Conservation (phyloP, 2,113 vertebrate species). For the Brachyistius frenatus region DNA sequence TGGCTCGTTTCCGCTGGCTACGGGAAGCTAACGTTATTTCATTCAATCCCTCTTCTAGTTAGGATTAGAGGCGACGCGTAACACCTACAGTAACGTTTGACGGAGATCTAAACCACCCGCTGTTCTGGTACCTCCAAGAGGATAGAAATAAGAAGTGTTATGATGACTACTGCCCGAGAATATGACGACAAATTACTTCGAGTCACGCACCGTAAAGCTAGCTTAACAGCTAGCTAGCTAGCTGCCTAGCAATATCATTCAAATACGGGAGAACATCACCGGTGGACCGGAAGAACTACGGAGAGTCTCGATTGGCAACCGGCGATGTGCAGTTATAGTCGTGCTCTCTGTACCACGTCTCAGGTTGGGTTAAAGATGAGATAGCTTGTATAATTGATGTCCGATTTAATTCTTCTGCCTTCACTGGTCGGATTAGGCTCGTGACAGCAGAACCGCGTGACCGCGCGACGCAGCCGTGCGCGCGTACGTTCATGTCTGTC, state of each 20-base stretch:
- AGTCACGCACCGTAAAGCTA: constrained; percentile 79
- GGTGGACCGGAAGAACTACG: constrained; percentile 39
- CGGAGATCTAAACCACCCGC: not conserved
- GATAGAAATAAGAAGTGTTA: not conserved
- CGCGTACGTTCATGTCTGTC: constrained; percentile 61
- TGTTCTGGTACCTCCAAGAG: not conserved
- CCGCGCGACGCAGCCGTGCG: constrained; percentile 55
- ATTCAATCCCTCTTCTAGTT: constrained; percentile 77
- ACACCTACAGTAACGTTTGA: not conserved
- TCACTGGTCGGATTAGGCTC: constrained; percentile 75
- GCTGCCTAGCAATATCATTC: constrained; percentile 77
- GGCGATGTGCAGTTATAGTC: not conserved
- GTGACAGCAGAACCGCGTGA: constrained; percentile 82
- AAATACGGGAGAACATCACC: constrained; percentile 76
- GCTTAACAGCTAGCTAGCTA: constrained; percentile 81
- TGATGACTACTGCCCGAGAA: constrained; percentile 24
- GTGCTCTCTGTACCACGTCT: not conserved
- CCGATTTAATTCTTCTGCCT: constrained; percentile 64
- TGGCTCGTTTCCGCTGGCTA: constrained; percentile 75
- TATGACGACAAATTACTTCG: constrained; percentile 58
- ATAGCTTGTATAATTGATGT: constrained; percentile 48
- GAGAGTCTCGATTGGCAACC: constrained; percentile 8
- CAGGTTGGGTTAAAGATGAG: constrained; percentile 1
- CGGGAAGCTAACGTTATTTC: constrained; percentile 75
- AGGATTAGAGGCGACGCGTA: constrained; percentile 25